Percentiles rank a stretch among this genome's conserved stretches.
Conservation (phyloP, 2,888 invertebrate species). For the Lasius platythorax region DNA sequence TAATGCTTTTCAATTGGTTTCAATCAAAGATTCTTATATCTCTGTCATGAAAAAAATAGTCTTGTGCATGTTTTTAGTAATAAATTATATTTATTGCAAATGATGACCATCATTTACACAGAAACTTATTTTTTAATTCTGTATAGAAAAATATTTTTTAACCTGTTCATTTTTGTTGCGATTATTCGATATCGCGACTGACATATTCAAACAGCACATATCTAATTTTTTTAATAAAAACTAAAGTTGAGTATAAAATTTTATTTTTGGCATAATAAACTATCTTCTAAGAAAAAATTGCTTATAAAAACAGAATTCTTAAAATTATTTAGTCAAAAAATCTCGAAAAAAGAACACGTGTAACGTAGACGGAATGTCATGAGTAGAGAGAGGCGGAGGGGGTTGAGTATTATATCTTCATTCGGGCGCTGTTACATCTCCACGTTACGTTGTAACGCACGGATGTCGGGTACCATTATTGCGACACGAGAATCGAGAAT, state of each 20-base stretch:
- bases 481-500: slow-evolving; percentile 78
- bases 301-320: neutral
- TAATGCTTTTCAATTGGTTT: neutral
- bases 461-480: slow-evolving; percentile 66
- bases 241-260: neutral
- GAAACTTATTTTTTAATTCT: neutral
- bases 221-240: neutral
- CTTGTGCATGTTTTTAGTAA: neutral
- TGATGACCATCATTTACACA: neutral
- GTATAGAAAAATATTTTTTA: neutral
- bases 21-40: neutral
- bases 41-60: neutral
- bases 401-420: slow-evolving; percentile 32
- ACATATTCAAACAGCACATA: neutral
- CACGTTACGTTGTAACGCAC: slow-evolving; percentile 37
- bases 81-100: neutral
- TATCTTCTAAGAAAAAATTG: neutral
- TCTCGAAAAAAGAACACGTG: neutral
- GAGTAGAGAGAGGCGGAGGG: neutral
- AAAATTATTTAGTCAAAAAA: neutral
- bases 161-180: neutral
- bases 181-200: neutral
- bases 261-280: neutral
- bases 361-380: neutral
- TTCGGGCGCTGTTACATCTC: slow-evolving; percentile 38